Conservation (phyloP, 2,113 vertebrate genomes). For the Rhabdomys dilectus region DNA sequence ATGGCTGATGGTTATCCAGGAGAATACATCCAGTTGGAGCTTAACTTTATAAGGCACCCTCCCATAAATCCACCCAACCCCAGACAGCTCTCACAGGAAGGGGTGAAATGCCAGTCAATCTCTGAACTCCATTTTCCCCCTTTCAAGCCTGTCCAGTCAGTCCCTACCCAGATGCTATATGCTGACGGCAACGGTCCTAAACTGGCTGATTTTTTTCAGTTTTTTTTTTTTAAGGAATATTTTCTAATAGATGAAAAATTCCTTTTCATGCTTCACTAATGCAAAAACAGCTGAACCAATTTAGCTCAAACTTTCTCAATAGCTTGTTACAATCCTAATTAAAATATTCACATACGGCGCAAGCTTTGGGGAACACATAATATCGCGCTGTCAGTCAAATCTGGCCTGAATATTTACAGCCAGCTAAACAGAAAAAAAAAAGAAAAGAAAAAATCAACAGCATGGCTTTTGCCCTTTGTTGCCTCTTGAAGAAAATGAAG, state of each 20-base stretch:
- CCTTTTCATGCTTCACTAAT: constrained; percentile 78
- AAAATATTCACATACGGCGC: constrained; percentile 73
- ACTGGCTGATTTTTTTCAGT: constrained; percentile 15
- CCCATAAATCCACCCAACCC: neutral
- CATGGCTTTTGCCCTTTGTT: constrained; percentile 35
- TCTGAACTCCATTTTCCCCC: neutral
- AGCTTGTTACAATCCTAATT: constrained; percentile 81
- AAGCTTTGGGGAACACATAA: constrained; percentile 64
- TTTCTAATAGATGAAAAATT: constrained; percentile 76
- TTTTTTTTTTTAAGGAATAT: constrained; percentile 58
- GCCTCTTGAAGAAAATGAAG: constrained; percentile 53
- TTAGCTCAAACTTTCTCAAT: constrained; percentile 78
- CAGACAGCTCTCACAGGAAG: neutral
- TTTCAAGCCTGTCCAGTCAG: neutral
- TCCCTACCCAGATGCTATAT: neutral
- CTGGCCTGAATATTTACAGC: constrained; percentile 63
- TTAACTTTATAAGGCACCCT: rapidly evolving
- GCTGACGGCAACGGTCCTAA: constrained; percentile 12
- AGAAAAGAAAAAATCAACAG: neutral
- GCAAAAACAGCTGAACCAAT: constrained; percentile 78
- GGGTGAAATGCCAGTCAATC: rapidly evolving
- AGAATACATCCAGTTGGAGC: rapidly evolving
- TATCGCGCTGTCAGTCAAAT: constrained; percentile 67
- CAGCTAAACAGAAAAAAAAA: constrained; percentile 29
- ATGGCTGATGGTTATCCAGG: rapidly evolving